Base-by-base conservation (phyloP, 2,888 invertebrate species). In the Apocheima hispidaria region DNA sequence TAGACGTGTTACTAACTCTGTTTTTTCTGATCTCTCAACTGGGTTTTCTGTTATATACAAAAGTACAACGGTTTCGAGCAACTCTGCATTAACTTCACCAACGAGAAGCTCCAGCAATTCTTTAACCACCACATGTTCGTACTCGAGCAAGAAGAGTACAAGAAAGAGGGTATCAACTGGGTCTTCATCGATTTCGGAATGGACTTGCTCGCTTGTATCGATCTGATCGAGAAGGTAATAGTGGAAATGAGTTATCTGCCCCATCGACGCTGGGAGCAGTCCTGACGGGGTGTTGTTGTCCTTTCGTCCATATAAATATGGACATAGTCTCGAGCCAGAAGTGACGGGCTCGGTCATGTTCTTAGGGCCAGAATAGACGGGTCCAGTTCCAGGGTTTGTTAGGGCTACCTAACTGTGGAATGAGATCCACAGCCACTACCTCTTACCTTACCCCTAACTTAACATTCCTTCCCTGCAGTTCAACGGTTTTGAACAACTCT, bases 101-200 rank as follows among this genome's bases (percentile, higher is more conserved):
- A 98, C 92, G 98, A 98, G 94, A 97, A 98, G 93, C 95, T 98
- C 83, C 98, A 99, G 94, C 98, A 98, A 93, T 98, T 98, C 96
- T 98, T 98, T 96, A 98, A 98, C 94, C 98, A 98, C 87, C 97
- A 98, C 95, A 98, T 98, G 98, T 98, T 98, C 93, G 98, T 98
- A 80, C 95, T 98, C 79, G 98, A 98, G 92, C 98, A 98, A 96
- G 98, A 98, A 92, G 98, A 98, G 90, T 98, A 98, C 94, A 97
- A 97, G 92, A 95, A 93, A 82, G 98, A 98, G 92, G 98, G 98
- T 86, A 98, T 98, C 93, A 95, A 97, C 85, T 99, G 98, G 98
- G 95, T 95, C 77, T 98, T 98, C 94, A 98, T 98, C 93, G 98
- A 99, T 95, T 98, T 98, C 93, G 98, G 98, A 92, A 97, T 98